A percentile compares a stretch with the other conserved stretches of the same genome.
Evolutionary conservation across 2,797 vertebrate species (phyloP).

Genomic region (Simalia tracyae): DNA sequence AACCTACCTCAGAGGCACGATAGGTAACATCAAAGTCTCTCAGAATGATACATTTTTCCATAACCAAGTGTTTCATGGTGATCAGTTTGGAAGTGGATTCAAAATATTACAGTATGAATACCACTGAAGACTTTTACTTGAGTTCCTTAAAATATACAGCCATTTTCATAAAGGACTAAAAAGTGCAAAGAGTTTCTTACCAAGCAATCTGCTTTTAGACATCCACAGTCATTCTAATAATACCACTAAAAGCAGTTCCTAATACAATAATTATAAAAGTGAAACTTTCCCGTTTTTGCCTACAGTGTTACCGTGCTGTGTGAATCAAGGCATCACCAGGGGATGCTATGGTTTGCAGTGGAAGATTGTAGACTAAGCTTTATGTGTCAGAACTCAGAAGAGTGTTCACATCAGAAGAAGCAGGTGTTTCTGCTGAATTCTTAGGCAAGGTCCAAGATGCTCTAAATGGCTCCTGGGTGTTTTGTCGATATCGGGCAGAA

Average conservation of each 20-base stretch:
- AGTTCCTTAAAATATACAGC: not conserved
- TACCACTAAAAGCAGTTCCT: not conserved
- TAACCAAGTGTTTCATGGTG: not conserved
- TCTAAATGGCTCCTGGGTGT: not conserved
- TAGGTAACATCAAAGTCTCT: not conserved
- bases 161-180: not conserved
- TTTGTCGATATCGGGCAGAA: not conserved
- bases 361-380: not conserved
- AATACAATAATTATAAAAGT: not conserved
- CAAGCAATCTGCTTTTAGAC: not conserved
- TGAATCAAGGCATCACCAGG: not conserved
- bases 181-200: not conserved
- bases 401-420: not conserved
- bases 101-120: no score
- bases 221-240: not conserved
- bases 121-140: no score
- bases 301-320: not conserved
- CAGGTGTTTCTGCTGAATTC: not conserved
- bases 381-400: not conserved
- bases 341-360: not conserved
- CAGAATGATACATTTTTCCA: not conserved
- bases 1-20: not conserved
- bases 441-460: not conserved
- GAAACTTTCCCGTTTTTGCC: not conserved
- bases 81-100: not conserved